Base-by-base conservation (phyloP, 2,797 vertebrate species). In the Naso thynnoides region DNA sequence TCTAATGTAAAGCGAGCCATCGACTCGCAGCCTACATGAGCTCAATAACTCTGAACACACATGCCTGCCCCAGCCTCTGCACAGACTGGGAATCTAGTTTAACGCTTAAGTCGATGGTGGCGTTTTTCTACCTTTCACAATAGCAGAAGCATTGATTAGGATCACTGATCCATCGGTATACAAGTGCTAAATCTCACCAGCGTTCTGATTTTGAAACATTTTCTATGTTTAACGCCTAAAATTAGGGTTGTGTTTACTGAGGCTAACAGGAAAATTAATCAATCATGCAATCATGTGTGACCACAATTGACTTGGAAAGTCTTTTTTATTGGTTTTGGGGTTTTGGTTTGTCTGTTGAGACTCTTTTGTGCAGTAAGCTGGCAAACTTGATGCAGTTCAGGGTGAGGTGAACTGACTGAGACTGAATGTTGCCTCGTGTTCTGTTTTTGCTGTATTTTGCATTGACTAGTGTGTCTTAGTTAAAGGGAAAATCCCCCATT, bases 1-100 rank as follows among this genome's bases (percentile, higher is more conserved):
- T 65, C 60, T 60, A 62, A 83, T 60, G 68, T 76, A 78, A 61
- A 81, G 63, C 73, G 60, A 3, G 47, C 9, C 64, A 81, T 73
- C 29, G 64, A 86, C 79, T 53, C 0, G 5, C 59, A 73, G 68
- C 44, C 64, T 50, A 47, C 61, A 82, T 24, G 18, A 6, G 48
- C 61, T 84, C 83, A 55, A 80, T 79, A 63, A 65, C 56, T 45
- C 26, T 18, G 15, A 27, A 60, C 44, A 64, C 66, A 66, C 58
- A 70, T 3, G 24, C 10, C 33, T 31, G 60, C 58, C 50, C 36
- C 41, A 33, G 49, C 56, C n/a, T 5, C 27, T 53, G 19, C 33
- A n/a, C 16, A 23, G 10, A 31, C 23, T 18, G 21, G 55, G 56
- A 21, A 49, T 60, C 24, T 8, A 27, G 47, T 55, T 15, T 26